Percentiles rank a stretch among this genome's conserved stretches.
Evolutionary conservation across 2,888 invertebrate genomes (phyloP).

Genomic region (Malachius bipustulatus): DNA sequence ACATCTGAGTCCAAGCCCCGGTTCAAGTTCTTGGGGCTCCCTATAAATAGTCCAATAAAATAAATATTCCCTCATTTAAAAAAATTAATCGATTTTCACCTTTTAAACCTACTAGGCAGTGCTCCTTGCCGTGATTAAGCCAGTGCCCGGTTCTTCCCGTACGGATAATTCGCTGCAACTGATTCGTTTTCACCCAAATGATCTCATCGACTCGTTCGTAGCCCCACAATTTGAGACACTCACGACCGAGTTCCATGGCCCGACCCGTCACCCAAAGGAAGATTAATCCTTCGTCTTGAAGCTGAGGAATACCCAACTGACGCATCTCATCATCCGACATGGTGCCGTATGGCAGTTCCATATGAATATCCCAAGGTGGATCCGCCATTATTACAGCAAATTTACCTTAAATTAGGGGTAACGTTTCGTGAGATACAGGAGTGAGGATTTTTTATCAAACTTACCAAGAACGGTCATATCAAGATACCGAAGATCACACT

Average conservation of each 20-base stretch:
- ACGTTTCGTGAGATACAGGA: too few species aligned
- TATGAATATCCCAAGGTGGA: slow-evolving; percentile 99
- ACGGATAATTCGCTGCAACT: slow-evolving; percentile 89
- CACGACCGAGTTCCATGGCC: slow-evolving; percentile 92
- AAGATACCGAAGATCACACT: slow-evolving; percentile 84
- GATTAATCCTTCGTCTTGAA: slow-evolving; percentile 92
- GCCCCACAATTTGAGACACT: slow-evolving; percentile 93
- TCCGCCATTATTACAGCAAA: slow-evolving; percentile 99
- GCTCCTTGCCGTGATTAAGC: slow-evolving; percentile 98
- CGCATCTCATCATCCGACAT: slow-evolving; percentile 99
- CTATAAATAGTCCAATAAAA: background rate
- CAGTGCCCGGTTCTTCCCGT: slow-evolving; percentile 97
- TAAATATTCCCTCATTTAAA: too few species aligned
- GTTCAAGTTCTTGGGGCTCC: slow-evolving; percentile 81
- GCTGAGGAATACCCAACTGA: slow-evolving; percentile 80
- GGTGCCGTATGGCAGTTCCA: slow-evolving; percentile 97
- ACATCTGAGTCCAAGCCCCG: slow-evolving; percentile 95
- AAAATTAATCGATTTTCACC: slow-evolving; percentile 35
- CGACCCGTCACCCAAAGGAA: slow-evolving; percentile 97
- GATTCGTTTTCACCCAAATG: slow-evolving; percentile 99
- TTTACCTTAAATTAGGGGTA: slow-evolving; percentile 58
- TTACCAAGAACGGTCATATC: slow-evolving; percentile 84
- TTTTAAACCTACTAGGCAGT: slow-evolving; percentile 94
- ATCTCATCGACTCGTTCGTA: slow-evolving; percentile 94
- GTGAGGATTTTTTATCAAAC: too few species aligned